Percentiles rank a stretch among this genome's conserved stretches.
Conservation (phyloP, 2,888 invertebrate genomes). For the Epirrhoe tristata region DNA sequence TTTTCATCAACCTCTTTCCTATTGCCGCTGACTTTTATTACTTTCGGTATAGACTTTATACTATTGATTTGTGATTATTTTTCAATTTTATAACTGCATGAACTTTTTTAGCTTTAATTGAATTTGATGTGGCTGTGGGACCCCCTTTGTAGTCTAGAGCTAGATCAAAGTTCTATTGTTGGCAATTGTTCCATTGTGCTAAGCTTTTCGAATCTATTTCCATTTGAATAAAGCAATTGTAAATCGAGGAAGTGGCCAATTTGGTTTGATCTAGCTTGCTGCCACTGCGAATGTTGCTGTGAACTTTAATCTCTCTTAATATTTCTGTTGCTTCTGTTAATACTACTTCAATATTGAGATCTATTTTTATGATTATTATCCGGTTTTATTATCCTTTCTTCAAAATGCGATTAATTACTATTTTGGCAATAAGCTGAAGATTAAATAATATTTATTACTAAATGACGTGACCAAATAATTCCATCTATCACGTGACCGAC, state of each 20-base stretch:
- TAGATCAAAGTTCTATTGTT: slow-evolving; percentile 57
- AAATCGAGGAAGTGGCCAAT: slow-evolving; percentile 72
- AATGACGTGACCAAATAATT: slow-evolving; percentile 49
- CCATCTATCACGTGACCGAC: slow-evolving; percentile 61
- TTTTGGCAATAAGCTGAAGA: slow-evolving; percentile 50
- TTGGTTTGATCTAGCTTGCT: slow-evolving; percentile 52
- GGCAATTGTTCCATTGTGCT: slow-evolving; percentile 68
- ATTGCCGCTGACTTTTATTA: slow-evolving; percentile 60
- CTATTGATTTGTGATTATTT: slow-evolving; percentile 52
- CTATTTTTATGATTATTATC: slow-evolving; percentile 2
- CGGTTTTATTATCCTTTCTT: slow-evolving; percentile 30
- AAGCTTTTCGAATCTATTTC: slow-evolving; percentile 70
- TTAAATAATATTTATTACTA: slow-evolving; percentile 62
- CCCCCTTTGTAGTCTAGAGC: slow-evolving; percentile 59
- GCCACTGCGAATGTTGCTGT: slow-evolving; percentile 29
- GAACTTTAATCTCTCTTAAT: slow-evolving; percentile 8
- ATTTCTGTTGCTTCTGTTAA: neutral
- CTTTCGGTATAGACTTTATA: slow-evolving; percentile 50
- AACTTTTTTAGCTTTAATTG: slow-evolving; percentile 51
- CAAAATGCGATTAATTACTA: slow-evolving; percentile 44
- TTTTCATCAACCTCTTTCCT: slow-evolving; percentile 67
- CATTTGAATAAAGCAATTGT: slow-evolving; percentile 72
- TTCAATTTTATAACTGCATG: slow-evolving; percentile 41
- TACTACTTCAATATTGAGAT: neutral
- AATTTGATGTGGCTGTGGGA: slow-evolving; percentile 48